These are phyloP conservation scores for Rousettus madagascariensis DNA, from an alignment of 2,797 vertebrate genomes.

Conservation along the genomic window DNA sequence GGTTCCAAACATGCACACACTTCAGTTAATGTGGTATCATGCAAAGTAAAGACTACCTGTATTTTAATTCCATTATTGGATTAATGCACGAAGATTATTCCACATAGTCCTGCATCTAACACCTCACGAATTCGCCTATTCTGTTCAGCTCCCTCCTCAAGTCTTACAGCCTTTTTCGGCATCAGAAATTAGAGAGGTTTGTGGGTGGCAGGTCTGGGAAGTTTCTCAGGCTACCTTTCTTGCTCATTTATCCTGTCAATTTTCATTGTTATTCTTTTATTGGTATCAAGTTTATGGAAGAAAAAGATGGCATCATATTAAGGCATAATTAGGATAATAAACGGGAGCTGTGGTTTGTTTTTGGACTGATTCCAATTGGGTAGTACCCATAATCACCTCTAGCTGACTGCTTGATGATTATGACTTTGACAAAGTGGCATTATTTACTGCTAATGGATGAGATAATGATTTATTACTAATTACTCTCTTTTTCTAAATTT, in stretches of 20 bases:
- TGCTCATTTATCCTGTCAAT: conserved; percentile 68
- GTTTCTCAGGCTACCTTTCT: conserved; percentile 30
- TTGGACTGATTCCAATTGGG: conserved; percentile 78
- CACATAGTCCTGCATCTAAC: neutral
- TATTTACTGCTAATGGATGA: conserved; percentile 82
- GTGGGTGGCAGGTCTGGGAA: neutral
- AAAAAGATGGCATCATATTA: conserved; percentile 74
- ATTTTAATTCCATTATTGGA: neutral
- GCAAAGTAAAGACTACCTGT: neutral
- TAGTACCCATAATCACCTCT: conserved; percentile 79
- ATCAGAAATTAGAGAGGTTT: conserved; percentile 40
- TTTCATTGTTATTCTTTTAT: conserved; percentile 76
- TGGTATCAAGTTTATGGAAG: conserved; percentile 77
- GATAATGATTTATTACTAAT: conserved; percentile 81
- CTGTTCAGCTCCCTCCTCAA: neutral
- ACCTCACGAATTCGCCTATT: neutral
- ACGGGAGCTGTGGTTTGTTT: conserved; percentile 71
- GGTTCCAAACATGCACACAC: neutral
- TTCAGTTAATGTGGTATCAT: neutral
- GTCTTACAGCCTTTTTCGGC: neutral
- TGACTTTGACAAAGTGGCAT: conserved; percentile 81
- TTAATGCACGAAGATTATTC: neutral
- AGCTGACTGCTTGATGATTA: conserved; percentile 72
- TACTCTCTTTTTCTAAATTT: conserved; percentile 78
- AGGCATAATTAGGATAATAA: conserved; percentile 79